A percentile compares a stretch with the other conserved stretches of the same genome.
Evolutionary conservation across 1,140 invertebrate species (phyloP).

Genomic region (Eumaeus atala): DNA sequence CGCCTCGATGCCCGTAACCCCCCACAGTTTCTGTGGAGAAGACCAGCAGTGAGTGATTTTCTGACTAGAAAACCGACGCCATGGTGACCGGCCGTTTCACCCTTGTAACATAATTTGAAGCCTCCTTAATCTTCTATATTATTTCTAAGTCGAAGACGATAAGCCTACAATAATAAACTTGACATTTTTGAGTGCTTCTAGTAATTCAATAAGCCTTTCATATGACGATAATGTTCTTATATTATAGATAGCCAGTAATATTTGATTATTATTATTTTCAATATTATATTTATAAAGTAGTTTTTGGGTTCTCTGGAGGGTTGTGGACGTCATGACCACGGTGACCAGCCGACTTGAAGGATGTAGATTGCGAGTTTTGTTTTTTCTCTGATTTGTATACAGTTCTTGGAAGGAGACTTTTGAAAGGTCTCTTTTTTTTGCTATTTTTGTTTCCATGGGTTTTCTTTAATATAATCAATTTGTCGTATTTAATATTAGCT

Average conservation of each 20-base stretch:
- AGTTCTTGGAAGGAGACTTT: too few relatives aligned
- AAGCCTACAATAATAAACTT: not conserved
- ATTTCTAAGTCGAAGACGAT: not conserved
- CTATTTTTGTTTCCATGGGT: not conserved
- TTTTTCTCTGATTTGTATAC: too few relatives aligned
- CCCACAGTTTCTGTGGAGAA: too few relatives aligned
- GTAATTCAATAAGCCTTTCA: not conserved
- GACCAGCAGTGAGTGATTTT: too few relatives aligned
- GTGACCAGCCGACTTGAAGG: too few relatives aligned
- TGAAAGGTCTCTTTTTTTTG: too few relatives aligned
- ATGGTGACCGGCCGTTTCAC: too few relatives aligned
- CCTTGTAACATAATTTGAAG: constrained; percentile 1
- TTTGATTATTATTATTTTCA: too few relatives aligned
- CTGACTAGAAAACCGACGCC: too few relatives aligned
- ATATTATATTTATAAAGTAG: not conserved
- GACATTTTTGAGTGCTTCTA: not conserved
- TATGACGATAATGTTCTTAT: too few relatives aligned
- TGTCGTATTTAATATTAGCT: constrained; percentile 10
- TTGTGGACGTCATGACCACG: not conserved
- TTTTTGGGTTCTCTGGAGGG: constrained; percentile 3
- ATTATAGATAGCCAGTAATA: constrained; percentile 2
- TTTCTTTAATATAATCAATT: not conserved
- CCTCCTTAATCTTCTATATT: not conserved
- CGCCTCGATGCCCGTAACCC: too few relatives aligned
- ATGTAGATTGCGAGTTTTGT: too few relatives aligned